These are phyloP conservation scores for Acleris laterana DNA, from an alignment of 2,888 invertebrate genomes.

Conservation along the genomic window DNA sequence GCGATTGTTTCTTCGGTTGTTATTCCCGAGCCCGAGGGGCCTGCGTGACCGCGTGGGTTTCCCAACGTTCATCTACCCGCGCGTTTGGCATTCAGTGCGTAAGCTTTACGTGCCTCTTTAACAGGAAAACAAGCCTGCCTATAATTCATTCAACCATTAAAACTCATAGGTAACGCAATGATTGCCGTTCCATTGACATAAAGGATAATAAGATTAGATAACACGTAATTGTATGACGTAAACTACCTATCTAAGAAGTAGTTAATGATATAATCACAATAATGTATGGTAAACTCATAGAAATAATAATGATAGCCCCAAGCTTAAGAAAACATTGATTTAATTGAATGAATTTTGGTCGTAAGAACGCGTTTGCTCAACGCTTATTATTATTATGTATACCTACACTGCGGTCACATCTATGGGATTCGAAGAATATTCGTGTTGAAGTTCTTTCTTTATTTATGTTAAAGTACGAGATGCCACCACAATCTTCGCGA, in stretches of 20 bases:
- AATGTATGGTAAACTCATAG: too few species aligned
- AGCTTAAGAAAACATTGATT: too few species aligned
- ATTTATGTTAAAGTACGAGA: too few species aligned
- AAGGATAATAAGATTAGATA: constrained; percentile 11
- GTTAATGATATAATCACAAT: too few species aligned
- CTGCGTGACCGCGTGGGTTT: constrained; percentile 7
- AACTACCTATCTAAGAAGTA: not conserved
- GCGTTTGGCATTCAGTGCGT: not conserved
- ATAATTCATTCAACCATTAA: not conserved
- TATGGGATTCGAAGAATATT: too few species aligned
- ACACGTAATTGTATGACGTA: constrained; percentile 7
- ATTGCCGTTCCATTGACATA: too few species aligned
- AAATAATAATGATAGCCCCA: too few species aligned
- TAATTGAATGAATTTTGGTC: not conserved
- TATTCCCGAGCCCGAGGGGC: not conserved
- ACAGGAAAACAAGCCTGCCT: constrained; percentile 2
- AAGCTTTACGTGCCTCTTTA: not conserved
- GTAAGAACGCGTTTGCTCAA: not conserved
- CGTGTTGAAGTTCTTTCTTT: too few species aligned
- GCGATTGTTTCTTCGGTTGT: not conserved
- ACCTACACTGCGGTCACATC: too few species aligned
- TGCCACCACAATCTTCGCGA: too few species aligned
- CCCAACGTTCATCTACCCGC: constrained; percentile 1
- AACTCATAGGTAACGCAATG: not conserved
- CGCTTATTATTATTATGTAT: too few species aligned